Base-by-base conservation (phyloP, 2,888 invertebrate genomes). In the Pristionchus entomophagus region DNA sequence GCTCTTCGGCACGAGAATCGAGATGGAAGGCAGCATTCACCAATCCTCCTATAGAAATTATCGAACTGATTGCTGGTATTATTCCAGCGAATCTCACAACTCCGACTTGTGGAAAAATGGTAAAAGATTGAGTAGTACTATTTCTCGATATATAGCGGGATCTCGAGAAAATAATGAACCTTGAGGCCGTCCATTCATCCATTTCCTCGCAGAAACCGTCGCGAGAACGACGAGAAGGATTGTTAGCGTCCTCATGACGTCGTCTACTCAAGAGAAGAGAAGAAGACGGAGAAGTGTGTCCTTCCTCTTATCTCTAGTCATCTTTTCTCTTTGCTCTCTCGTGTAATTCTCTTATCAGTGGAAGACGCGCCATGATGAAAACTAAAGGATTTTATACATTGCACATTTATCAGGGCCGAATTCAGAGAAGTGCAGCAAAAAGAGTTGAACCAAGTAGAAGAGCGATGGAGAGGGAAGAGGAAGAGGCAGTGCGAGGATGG, bases 1-100 rank as follows among this genome's bases (percentile, higher is more conserved):
- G 56, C 14, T n/a, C 59, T 14, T 80, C 78, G 1, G 51, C 51
- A 10, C 78, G 73, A 2, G 73, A 51, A 10, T 80, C 32, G 19
- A 51, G 78, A 8, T 41, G 49, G 49, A 80, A 80, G 17, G 51
- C 26, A 26, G 51, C 82, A 26, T 82, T 82, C 26, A 82, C 82
- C 17, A 82, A 41, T 12, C 82, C 82, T 1, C 82, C 82, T 82
- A 26, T 19, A 26, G 19, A 56, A n/a, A n/a, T n/a, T n/a, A n/a
- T n/a, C n/a, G n/a, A n/a, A n/a, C n/a, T n/a, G n/a, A n/a, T n/a
- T n/a, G n/a, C n/a, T n/a, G n/a, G n/a, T n/a, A n/a, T n/a, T n/a
- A n/a, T n/a, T n/a, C n/a, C n/a, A n/a, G n/a, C n/a, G n/a, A n/a
- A n/a, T n/a, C n/a, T n/a, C n/a, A n/a, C n/a, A n/a, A n/a, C n/a